Evolutionary conservation across 2,113 vertebrate species (phyloP).

Genomic region (Podocnemis expansa): DNA sequence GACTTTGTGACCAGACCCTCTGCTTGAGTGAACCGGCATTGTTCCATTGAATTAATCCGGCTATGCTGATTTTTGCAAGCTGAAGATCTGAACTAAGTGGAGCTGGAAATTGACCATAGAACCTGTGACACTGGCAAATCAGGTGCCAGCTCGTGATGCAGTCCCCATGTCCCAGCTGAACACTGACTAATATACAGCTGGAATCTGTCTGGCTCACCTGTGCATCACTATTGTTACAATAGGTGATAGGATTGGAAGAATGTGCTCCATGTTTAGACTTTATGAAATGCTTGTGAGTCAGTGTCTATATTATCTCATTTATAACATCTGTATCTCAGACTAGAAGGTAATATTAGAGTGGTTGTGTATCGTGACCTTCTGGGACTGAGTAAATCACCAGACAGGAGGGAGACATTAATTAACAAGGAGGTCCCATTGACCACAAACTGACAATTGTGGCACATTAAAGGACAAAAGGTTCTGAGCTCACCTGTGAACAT

Average conservation of each 20-base stretch:
- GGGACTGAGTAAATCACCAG: not conserved
- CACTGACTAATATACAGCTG: not conserved
- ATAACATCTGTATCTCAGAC: not conserved
- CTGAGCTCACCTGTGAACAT: not conserved
- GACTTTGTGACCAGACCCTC: not conserved
- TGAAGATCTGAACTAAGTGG: not conserved
- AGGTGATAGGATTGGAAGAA: not conserved
- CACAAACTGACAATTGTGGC: not conserved
- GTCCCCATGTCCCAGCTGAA: not conserved
- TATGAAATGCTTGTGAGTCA: not conserved
- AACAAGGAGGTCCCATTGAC: not conserved
- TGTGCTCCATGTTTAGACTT: not conserved
- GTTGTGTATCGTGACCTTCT: not conserved
- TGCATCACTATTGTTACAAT: not conserved
- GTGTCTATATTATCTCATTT: not conserved
- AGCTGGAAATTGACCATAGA: not conserved
- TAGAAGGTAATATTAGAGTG: not conserved
- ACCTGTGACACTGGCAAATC: not conserved
- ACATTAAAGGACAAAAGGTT: not conserved
- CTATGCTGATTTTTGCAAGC: not conserved
- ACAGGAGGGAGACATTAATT: not conserved
- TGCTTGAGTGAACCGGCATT: fast-evolving
- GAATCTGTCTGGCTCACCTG: not conserved
- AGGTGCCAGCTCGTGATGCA: not conserved
- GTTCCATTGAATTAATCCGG: not conserved